phyloP scores from a whole-genome alignment of 2,888 invertebrate species.

The Sarcophaga rosellei region DNA sequence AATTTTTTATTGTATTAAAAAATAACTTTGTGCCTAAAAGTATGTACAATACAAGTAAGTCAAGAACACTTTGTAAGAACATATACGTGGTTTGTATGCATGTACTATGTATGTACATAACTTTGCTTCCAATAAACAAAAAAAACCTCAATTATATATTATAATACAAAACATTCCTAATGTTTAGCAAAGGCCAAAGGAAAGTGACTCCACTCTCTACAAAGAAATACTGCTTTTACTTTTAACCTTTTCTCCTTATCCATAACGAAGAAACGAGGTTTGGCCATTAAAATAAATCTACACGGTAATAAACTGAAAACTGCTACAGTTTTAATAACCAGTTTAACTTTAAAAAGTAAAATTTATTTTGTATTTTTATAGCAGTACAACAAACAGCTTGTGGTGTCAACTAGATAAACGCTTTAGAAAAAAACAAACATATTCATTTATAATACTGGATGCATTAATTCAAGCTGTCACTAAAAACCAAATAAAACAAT shows the following conservation, averaged over 20 bases:
- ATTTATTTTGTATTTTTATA: constrained; percentile 25
- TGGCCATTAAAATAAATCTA: background rate
- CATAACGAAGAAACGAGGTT: constrained; percentile 15
- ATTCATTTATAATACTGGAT: background rate
- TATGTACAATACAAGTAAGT: constrained; percentile 15
- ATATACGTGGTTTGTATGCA: background rate
- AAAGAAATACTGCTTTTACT: background rate
- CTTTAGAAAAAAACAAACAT: background rate
- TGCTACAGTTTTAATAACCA: background rate
- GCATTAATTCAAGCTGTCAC: background rate
- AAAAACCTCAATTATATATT: background rate
- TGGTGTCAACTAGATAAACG: constrained; percentile 6
- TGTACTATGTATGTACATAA: background rate
- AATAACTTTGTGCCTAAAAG: constrained; percentile 37
- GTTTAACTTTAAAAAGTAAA: constrained; percentile 5
- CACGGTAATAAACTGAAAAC: constrained; percentile 2
- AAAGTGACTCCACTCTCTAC: background rate
- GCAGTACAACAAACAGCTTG: background rate
- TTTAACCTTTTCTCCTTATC: constrained; percentile 28
- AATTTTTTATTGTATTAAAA: constrained; percentile 3
- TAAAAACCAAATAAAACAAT: background rate
- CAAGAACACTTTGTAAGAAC: background rate
- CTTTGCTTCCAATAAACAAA: background rate
- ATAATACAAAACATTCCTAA: background rate
- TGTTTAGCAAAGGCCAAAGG: background rate